phyloP scores from a whole-genome alignment of 2,797 vertebrate genomes.

The Myoxocephalus aenaeus region DNA sequence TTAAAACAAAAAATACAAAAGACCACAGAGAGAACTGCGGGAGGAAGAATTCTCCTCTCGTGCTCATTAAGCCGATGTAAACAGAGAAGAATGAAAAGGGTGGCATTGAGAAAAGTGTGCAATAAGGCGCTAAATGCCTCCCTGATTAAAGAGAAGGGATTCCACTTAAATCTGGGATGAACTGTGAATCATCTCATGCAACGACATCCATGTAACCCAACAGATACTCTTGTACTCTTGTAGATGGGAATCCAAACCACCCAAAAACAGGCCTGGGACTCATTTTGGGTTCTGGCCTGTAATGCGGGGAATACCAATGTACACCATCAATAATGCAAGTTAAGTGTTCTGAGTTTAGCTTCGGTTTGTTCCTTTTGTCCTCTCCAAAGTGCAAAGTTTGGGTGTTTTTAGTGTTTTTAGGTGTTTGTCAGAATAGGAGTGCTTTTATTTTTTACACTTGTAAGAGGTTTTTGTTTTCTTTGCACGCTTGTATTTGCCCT shows the following conservation, averaged over 20 bases:
- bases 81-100: constrained; percentile 47
- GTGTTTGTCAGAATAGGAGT: constrained; percentile 2
- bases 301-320: constrained; percentile 39
- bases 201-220: constrained; percentile 18
- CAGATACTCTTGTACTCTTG: constrained; percentile 38
- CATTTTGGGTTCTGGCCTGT: constrained; percentile 28
- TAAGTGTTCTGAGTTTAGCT: constrained; percentile 62
- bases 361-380: constrained; percentile 48
- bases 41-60: constrained; percentile 49
- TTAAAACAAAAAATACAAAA: neutral
- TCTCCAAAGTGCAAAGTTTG: constrained; percentile 41
- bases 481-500: neutral
- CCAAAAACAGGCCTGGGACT: constrained; percentile 30
- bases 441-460: neutral
- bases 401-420: constrained; percentile 11
- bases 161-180: constrained; percentile 59
- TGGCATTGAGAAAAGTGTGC: constrained; percentile 24
- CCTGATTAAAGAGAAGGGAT: constrained; percentile 59
- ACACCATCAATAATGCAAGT: constrained; percentile 63
- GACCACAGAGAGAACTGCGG: constrained; percentile 4
- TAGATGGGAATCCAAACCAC: constrained; percentile 34
- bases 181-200: constrained; percentile 57
- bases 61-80: constrained; percentile 50
- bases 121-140: constrained; percentile 45
- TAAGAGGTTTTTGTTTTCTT: neutral